phyloP scores from a whole-genome alignment of 2,888 invertebrate genomes.

The Timema podura region DNA sequence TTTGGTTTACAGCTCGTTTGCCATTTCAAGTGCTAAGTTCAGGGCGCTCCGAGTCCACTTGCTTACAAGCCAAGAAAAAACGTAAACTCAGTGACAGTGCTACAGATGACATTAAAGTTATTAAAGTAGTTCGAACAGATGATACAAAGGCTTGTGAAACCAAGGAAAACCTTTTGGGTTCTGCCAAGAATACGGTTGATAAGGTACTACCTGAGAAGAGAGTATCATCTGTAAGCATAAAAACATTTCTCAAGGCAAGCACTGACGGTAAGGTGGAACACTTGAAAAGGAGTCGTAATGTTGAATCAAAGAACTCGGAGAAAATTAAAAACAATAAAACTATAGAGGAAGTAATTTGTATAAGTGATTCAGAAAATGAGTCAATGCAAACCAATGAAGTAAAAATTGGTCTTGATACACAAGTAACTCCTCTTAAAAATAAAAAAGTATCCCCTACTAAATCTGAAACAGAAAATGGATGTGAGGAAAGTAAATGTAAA shows the following conservation, averaged over 20 bases:
- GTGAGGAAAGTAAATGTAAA: not conserved
- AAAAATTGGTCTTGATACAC: not conserved
- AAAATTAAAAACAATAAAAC: constrained; percentile 26
- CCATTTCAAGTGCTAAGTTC: constrained; percentile 56
- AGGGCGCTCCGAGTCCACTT: constrained; percentile 37
- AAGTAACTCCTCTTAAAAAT: too few relatives aligned
- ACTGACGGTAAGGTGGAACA: constrained; percentile 20
- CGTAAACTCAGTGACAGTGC: constrained; percentile 48
- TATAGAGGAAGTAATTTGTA: not conserved
- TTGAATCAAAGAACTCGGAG: constrained; percentile 26
- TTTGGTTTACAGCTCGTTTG: constrained; percentile 46
- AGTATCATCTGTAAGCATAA: too few relatives aligned
- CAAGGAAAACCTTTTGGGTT: constrained; percentile 43
- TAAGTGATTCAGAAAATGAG: constrained; percentile 17
- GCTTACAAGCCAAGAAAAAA: constrained; percentile 41
- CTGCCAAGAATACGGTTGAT: not conserved
- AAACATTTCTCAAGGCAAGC: not conserved
- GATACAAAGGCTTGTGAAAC: constrained; percentile 34
- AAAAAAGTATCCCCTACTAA: not conserved
- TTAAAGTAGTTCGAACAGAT: constrained; percentile 38
- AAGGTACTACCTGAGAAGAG: too few relatives aligned
- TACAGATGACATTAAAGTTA: constrained; percentile 44
- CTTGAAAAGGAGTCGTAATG: constrained; percentile 32
- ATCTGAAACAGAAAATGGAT: not conserved
- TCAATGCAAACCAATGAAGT: not conserved